These are phyloP conservation scores for Tragelaphus imberbis DNA, from an alignment of 2,113 vertebrate genomes.

Conservation along the genomic window DNA sequence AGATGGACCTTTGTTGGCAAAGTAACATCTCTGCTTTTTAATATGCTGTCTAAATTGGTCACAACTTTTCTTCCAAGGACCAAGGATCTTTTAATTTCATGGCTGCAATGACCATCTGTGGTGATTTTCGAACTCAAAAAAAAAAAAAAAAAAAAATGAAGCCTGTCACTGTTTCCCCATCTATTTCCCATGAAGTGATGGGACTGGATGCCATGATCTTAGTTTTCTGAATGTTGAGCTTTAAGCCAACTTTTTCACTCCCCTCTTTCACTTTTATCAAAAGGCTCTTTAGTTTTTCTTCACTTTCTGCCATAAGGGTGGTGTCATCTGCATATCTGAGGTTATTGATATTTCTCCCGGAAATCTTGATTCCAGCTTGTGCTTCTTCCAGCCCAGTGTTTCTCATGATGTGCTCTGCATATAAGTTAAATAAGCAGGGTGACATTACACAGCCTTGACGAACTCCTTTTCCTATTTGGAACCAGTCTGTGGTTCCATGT, in stretches of 20 bases:
- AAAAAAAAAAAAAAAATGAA: background rate
- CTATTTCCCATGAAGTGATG: background rate
- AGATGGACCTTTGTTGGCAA: background rate
- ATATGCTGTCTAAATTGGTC: background rate
- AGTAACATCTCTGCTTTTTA: background rate
- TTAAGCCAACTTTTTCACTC: background rate
- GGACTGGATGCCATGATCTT: background rate
- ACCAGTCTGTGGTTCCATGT: background rate
- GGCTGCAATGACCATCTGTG: background rate
- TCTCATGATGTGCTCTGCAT: background rate
- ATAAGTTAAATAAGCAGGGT: background rate
- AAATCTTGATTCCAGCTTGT: background rate
- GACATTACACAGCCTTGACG: accelerated
- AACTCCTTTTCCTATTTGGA: background rate
- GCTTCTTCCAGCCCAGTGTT: background rate
- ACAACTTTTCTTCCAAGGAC: background rate
- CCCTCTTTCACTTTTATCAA: background rate
- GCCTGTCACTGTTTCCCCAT: background rate
- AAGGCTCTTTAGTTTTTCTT: background rate
- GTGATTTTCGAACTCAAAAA: background rate
- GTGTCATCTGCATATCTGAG: background rate
- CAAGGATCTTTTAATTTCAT: background rate
- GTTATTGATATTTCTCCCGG: background rate
- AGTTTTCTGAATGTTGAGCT: background rate
- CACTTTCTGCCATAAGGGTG: background rate